A percentile compares a stretch with the other conserved stretches of the same genome.
Evolutionary conservation across 2,797 vertebrate genomes (phyloP).

Genomic region (Eulemur coronatus): DNA sequence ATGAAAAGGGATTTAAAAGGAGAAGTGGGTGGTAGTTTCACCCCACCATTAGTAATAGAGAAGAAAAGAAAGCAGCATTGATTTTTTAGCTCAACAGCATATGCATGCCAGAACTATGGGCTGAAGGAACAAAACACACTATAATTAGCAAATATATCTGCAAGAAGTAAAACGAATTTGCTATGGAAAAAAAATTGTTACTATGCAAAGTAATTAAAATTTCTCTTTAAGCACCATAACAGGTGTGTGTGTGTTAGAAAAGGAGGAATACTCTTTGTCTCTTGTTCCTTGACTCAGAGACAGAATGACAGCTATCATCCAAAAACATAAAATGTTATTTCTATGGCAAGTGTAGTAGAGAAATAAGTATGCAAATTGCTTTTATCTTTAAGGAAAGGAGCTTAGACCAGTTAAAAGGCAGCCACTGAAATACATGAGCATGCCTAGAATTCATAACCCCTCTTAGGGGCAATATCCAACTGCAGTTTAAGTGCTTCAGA

Average conservation of each 20-base stretch:
- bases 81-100: neutral
- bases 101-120: constrained; percentile 33
- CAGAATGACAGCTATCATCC: neutral
- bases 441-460: neutral
- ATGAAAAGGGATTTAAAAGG: constrained; percentile 10
- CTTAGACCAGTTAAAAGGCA: neutral
- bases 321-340: neutral
- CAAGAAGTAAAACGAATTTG: constrained; percentile 58
- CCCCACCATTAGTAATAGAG: constrained; percentile 64
- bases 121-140: constrained; percentile 47
- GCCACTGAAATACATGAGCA: neutral
- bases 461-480: neutral
- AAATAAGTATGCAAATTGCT: neutral
- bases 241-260: neutral
- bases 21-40: constrained; percentile 67
- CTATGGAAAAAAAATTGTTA: neutral
- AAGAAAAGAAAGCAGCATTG: neutral
- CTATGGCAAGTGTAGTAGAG: neutral
- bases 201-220: constrained; percentile 42
- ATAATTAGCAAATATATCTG: constrained; percentile 72
- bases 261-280: neutral
- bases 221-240: neutral
- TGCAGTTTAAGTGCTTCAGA: neutral
- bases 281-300: neutral
- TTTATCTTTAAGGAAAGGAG: neutral